phyloP scores from a whole-genome alignment of 2,113 vertebrate species.

The Zosterops hypoxanthus region DNA sequence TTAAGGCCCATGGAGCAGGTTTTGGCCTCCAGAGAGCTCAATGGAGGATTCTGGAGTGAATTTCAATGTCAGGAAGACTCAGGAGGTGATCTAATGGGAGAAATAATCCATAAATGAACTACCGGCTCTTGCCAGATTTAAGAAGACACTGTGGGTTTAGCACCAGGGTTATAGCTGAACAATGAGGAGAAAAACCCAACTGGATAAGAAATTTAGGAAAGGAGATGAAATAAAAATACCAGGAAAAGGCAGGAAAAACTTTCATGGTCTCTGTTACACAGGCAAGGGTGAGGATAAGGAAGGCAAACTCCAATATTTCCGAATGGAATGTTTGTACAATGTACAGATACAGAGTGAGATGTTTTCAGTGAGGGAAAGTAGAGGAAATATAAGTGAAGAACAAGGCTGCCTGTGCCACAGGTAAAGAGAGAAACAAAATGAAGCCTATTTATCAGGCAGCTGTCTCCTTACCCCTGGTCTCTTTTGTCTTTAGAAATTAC shows the following conservation, averaged over 20 bases:
- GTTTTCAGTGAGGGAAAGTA: background rate
- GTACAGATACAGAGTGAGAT: background rate
- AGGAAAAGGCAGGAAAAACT: background rate
- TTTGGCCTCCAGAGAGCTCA: background rate
- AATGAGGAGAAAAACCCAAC: background rate
- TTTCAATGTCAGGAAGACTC: background rate
- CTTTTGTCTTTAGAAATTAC: background rate
- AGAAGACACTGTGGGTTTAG: background rate
- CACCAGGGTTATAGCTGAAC: background rate
- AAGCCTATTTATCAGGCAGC: background rate
- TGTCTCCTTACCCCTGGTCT: background rate
- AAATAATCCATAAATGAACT: background rate
- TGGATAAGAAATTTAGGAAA: background rate
- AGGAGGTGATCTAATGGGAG: background rate
- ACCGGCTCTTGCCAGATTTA: background rate
- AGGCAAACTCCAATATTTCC: background rate
- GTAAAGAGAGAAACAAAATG: background rate
- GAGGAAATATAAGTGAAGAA: background rate
- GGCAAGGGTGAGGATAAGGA: background rate
- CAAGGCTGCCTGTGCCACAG: background rate
- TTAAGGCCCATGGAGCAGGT: background rate
- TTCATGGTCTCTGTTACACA: background rate
- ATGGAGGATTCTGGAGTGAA: background rate
- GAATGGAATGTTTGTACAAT: background rate
- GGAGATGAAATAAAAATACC: background rate